Conservation (phyloP, 2,113 vertebrate species). For the Prionailurus bengalensis region DNA sequence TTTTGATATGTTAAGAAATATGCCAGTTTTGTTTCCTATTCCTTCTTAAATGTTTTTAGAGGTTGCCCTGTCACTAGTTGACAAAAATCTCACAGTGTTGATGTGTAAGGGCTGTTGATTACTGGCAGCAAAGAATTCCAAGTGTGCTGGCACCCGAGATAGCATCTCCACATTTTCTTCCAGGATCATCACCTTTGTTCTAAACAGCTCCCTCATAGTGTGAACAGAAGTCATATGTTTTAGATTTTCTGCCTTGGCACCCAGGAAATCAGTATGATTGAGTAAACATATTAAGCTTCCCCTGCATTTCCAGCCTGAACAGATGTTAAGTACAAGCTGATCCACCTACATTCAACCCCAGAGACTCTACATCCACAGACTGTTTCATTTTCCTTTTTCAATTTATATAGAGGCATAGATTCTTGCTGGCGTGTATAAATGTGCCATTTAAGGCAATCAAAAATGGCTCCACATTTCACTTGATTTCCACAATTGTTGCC, state of each 20-base stretch:
- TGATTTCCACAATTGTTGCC: slow-evolving; percentile 81
- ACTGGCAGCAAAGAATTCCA: slow-evolving; percentile 71
- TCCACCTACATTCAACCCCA: slow-evolving; percentile 82
- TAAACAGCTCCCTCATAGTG: slow-evolving; percentile 71
- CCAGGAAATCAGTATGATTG: slow-evolving; percentile 79
- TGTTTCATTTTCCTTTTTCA: slow-evolving; percentile 74
- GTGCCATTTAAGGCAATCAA: slow-evolving; percentile 78
- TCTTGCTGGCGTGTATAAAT: slow-evolving; percentile 77
- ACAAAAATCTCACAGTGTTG: slow-evolving; percentile 62
- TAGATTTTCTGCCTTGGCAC: slow-evolving; percentile 77
- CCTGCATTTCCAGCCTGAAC: slow-evolving; percentile 76
- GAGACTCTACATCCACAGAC: slow-evolving; percentile 70
- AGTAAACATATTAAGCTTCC: slow-evolving; percentile 80
- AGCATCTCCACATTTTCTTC: slow-evolving; percentile 68
- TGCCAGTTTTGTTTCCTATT: slow-evolving; percentile 36
- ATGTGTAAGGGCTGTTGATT: slow-evolving; percentile 75
- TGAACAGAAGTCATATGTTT: slow-evolving; percentile 80
- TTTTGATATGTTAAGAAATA: slow-evolving; percentile 58
- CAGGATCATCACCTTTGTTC: slow-evolving; percentile 80
- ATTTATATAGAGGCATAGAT: slow-evolving; percentile 69
- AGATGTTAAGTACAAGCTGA: slow-evolving; percentile 81
- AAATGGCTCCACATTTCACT: slow-evolving; percentile 77
- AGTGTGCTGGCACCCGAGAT: slow-evolving; percentile 52
- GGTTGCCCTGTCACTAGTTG: slow-evolving; percentile 30
- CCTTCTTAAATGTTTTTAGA: slow-evolving; percentile 60